phyloP scores from a whole-genome alignment of 1,140 invertebrate genomes.

The Heliconius hewitsoni region DNA sequence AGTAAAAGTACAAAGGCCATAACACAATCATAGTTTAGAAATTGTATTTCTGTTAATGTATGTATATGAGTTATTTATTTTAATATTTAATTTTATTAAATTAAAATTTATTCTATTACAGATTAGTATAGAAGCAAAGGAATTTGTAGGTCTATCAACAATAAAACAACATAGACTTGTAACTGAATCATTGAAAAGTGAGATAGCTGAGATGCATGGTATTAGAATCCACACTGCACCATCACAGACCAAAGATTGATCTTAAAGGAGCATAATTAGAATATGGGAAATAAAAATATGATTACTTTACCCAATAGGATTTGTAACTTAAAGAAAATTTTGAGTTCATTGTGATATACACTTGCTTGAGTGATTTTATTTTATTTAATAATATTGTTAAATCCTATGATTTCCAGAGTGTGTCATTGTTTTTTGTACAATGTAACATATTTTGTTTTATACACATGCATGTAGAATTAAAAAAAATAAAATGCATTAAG shows the following conservation, averaged over 20 bases:
- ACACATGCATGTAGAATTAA: not conserved
- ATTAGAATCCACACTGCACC: slow-evolving; percentile 87
- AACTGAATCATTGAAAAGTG: slow-evolving; percentile 88
- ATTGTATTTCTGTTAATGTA: no score
- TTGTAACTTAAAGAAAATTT: not conserved
- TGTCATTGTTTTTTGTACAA: slow-evolving; percentile 5
- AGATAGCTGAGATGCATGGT: slow-evolving; percentile 93
- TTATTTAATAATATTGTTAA: not conserved
- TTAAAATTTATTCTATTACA: slow-evolving; percentile 48
- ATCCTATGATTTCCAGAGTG: not conserved
- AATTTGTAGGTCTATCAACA: slow-evolving; percentile 88
- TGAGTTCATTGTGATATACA: not conserved
- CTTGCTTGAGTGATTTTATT: not conserved
- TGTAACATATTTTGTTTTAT: not conserved
- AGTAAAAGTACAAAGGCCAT: no score
- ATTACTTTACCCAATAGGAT: not conserved
- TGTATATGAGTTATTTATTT: not conserved
- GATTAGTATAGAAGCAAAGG: slow-evolving; percentile 85
- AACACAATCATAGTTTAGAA: no score
- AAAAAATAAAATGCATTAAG: not conserved
- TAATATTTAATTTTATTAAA: not conserved
- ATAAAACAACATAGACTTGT: slow-evolving; percentile 92
- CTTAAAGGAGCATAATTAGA: not conserved
- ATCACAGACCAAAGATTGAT: slow-evolving; percentile 43
- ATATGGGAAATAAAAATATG: not conserved